A percentile compares a stretch with the other conserved stretches of the same genome.
Evolutionary conservation across 1,140 invertebrate species (phyloP).

Genomic region (Phenacoccus solenopsis): DNA sequence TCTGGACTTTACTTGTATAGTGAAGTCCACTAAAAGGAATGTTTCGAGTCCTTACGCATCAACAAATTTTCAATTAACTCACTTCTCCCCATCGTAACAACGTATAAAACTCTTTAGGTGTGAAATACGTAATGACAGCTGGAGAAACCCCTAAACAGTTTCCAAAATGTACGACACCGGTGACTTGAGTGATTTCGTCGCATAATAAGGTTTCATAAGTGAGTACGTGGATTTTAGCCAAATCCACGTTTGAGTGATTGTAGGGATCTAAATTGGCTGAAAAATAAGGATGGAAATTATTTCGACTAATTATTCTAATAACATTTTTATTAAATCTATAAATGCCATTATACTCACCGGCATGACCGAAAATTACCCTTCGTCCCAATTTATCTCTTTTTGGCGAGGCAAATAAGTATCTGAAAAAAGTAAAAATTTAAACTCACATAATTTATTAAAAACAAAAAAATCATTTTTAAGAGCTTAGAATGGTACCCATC

Average conservation of each 20-base stretch:
- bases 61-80: constrained; percentile 22
- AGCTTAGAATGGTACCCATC: constrained; percentile 31
- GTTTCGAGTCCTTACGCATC: constrained; percentile 16
- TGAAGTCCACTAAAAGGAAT: too few species aligned
- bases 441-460: neutral
- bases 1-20: too few species aligned
- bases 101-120: constrained; percentile 48
- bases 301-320: too few species aligned
- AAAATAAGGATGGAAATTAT: constrained; percentile 11
- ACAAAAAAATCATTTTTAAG: neutral
- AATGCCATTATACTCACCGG: constrained; percentile 37
- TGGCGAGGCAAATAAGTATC: constrained; percentile 50
- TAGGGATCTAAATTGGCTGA: constrained; percentile 47
- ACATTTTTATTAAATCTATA: too few species aligned
- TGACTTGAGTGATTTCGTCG: constrained; percentile 55
- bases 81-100: constrained; percentile 57
- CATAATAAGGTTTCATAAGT: constrained; percentile 59
- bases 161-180: constrained; percentile 52
- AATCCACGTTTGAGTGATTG: constrained; percentile 47
- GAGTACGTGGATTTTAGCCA: constrained; percentile 49
- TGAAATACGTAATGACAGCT: constrained; percentile 49
- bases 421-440: constrained; percentile 1
- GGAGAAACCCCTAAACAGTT: constrained; percentile 43
- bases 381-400: constrained; percentile 53
- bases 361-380: constrained; percentile 51